A percentile compares a stretch with the other conserved stretches of the same genome.
These are phyloP conservation scores for Bergia puertoricense DNA, from an alignment of 92 coral and sea anemone genomes.

Conservation along the genomic window DNA sequence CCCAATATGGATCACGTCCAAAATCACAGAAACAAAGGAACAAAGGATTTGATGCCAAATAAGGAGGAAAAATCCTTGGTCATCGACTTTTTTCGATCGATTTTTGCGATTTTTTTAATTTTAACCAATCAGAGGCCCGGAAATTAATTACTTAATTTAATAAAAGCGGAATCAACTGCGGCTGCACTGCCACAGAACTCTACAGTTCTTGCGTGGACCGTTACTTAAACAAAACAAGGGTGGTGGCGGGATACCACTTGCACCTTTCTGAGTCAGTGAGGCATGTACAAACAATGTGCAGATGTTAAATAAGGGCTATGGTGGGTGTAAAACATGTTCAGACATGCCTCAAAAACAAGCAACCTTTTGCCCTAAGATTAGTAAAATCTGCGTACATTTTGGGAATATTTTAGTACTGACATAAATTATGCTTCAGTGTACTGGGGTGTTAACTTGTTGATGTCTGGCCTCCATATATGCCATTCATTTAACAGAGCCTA, in stretches of 20 bases:
- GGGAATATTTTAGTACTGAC: background rate
- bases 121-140: too few relatives aligned
- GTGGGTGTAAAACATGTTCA: background rate
- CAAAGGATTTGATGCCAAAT: too few relatives aligned
- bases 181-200: too few relatives aligned
- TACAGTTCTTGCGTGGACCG: too few relatives aligned
- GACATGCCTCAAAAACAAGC: background rate
- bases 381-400: background rate
- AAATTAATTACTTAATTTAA: too few relatives aligned
- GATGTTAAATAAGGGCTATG: background rate
- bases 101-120: too few relatives aligned
- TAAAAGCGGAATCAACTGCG: too few relatives aligned
- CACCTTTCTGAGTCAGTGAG: background rate
- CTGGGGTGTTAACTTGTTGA: background rate
- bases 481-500: background rate
- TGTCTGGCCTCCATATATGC: background rate
- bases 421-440: background rate
- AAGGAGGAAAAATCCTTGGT: too few relatives aligned
- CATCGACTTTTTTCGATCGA: too few relatives aligned
- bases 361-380: background rate
- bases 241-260: background rate
- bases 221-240: background rate
- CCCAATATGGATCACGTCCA: too few relatives aligned
- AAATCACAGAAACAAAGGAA: too few relatives aligned
- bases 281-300: background rate